These are phyloP conservation scores for Caenorhabditis brenneri DNA, from an alignment of 1,140 invertebrate species.

Conservation along the genomic window DNA sequence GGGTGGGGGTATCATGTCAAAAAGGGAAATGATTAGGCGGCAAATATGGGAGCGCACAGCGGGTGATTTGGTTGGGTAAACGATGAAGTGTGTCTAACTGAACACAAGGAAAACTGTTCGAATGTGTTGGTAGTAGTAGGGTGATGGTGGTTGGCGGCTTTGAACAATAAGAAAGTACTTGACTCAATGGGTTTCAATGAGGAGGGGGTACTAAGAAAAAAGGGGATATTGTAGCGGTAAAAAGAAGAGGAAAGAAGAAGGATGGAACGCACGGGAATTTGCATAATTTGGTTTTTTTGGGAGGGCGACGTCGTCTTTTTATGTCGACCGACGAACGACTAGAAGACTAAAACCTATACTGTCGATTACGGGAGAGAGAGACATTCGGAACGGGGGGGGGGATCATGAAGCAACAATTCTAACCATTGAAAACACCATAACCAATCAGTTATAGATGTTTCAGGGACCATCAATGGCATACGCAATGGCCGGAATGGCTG, in stretches of 20 bases:
- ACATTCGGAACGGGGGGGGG: not conserved
- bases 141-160: not conserved
- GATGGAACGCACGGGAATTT: not conserved
- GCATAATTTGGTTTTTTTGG: slow-evolving; percentile 42
- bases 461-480: slow-evolving; percentile 42
- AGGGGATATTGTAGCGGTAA: not conserved
- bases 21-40: slow-evolving; percentile 12
- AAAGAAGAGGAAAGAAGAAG: slow-evolving; percentile 1
- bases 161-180: slow-evolving; percentile 42
- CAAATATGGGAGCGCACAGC: slow-evolving; percentile 35
- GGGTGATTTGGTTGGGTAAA: not conserved
- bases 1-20: not conserved
- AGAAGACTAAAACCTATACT: not conserved
- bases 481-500: slow-evolving; percentile 9
- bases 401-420: too few species aligned
- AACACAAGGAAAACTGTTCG: not conserved
- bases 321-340: not conserved
- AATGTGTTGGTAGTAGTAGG: not conserved
- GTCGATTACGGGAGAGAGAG: not conserved
- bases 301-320: not conserved
- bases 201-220: too few species aligned
- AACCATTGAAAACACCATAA: not conserved
- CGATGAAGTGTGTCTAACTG: not conserved
- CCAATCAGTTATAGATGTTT: not conserved
- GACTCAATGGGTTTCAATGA: slow-evolving; percentile 10